Base-by-base conservation (phyloP, 2,113 vertebrate species). In the Apus apus region DNA sequence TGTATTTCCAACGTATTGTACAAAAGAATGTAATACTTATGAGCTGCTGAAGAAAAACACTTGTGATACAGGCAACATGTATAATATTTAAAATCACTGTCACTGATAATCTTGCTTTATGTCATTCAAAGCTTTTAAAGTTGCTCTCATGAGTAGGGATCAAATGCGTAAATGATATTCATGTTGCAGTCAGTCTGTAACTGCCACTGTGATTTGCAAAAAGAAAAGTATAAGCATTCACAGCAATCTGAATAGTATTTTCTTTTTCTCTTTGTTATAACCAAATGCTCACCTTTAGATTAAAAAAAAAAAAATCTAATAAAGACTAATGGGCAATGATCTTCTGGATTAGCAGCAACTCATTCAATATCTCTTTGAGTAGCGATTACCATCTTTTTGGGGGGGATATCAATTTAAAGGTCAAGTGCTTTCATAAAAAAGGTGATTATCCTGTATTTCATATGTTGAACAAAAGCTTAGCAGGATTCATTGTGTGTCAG, bases 401-500 rank as follows among this genome's bases (percentile, higher is more conserved):
- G 88, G 68, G 71, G 79, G 62, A 93, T 98, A 97, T 96, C 95
- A 97, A 98, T 98, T 97, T 96, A 98, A 98, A 98, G 97, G 97
- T 98, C 98, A 98, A 98, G 93, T 95, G 92, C 94, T 96, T 98
- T 97, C 95, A 97, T 97, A 98, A 97, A 96, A 97, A 94, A 96
- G 93, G 96, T 94, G 96, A 98, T 97, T 97, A 97, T 96, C 96
- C 94, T 88, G 87, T 97, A 96, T 97, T 97, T 98, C 96, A 96
- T 96, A 95, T 82, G 90, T 95, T 73, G 96, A 97, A 97, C 93
- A 95, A 97, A 97, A 98, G 97, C 96, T 80, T 94, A 96, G 84
- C 82, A 96, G 89, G 94, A 95, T 97, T 97, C 96, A 96, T 96
- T 95, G 91, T 97, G 95, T 92, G 96, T 78, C 94, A 84, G 87